Evolutionary conservation across 2,888 invertebrate genomes (phyloP), one percentile per base, ranked within the genome.

Genomic region (Hirtodrosophila trivittata): DNA sequence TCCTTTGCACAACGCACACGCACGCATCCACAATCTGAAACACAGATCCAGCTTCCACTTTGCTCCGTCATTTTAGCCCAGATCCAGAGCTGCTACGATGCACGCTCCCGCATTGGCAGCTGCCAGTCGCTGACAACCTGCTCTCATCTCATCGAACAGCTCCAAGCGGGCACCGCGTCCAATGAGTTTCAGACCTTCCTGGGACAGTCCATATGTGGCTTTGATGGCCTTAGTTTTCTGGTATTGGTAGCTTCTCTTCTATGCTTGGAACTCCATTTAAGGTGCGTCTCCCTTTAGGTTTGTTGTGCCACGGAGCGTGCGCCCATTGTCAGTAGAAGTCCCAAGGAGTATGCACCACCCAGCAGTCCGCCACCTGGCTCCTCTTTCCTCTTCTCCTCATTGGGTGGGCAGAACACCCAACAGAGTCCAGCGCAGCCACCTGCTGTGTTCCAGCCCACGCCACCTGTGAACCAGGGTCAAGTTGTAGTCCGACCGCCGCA

Each of bases 121-220:
- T 95, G 95, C 74, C 83, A 92, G 1, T 91, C 91, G 39, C 91
- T 94, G n/a, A 89, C 89, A 55, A 73, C 86, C 4, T 95, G 95
- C 73, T 87, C 90, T 0, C 85, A 89, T 0, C 87, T 94, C n/a
- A 57, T 93, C n/a, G 84, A 87, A 51, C 86, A 85, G 37, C 89
- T 80, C 45, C 86, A 87, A 35, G 84, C 68, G 77, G 87, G 59
- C 30, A 49, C 49, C 33, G 77, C 66, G 0, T 87, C 64, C 42
- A 82, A 71, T 75, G 91, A 89, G 57, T 91, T 87, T 83, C 90
- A 87, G 85, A 88, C 82, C 45, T 92, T 80, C 74, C 85, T 96
- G 46, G 91, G 94, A 51, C 91, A 91, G 41, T 94, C 95, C 0
- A 92, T 94, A 10, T 97, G 97, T 80, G 95, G 94, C 0, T 95